Evolutionary conservation across 2,113 vertebrate genomes (phyloP).

Genomic region (Corythaeola cristata): DNA sequence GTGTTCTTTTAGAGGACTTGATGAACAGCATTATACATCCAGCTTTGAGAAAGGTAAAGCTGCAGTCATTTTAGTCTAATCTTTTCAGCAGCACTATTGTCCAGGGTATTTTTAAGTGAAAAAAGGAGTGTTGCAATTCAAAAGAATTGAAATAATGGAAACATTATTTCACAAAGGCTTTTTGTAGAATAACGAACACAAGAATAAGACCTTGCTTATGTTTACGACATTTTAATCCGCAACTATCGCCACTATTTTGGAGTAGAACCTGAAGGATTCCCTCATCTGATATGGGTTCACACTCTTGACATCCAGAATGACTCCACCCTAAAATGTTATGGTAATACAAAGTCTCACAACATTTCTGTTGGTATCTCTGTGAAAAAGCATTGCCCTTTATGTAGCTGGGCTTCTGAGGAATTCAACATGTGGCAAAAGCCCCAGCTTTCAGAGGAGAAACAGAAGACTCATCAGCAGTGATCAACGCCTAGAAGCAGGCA

Average conservation of each 20-base stretch:
- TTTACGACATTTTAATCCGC: neutral
- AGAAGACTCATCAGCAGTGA: neutral
- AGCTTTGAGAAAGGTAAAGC: neutral
- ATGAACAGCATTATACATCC: neutral
- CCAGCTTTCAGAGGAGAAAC: neutral
- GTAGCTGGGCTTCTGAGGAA: neutral
- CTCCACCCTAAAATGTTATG: rapidly evolving
- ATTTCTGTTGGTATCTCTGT: neutral
- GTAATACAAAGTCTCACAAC: neutral
- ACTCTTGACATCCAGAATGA: neutral
- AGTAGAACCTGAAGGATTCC: neutral
- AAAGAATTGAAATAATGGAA: neutral
- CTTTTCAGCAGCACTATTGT: neutral
- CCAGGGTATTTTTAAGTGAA: neutral
- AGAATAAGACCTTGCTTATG: neutral
- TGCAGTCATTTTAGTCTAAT: neutral
- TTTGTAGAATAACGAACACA: neutral
- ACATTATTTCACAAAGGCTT: neutral
- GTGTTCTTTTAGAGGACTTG: neutral
- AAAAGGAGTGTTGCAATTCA: neutral
- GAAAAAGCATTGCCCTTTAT: neutral
- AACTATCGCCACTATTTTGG: neutral
- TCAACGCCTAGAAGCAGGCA: neutral
- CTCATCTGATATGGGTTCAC: neutral
- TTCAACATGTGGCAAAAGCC: neutral